A percentile compares a stretch with the other conserved stretches of the same genome.
Conservation (phyloP, 2,888 invertebrate genomes). For the Cryptocephalus primarius region DNA sequence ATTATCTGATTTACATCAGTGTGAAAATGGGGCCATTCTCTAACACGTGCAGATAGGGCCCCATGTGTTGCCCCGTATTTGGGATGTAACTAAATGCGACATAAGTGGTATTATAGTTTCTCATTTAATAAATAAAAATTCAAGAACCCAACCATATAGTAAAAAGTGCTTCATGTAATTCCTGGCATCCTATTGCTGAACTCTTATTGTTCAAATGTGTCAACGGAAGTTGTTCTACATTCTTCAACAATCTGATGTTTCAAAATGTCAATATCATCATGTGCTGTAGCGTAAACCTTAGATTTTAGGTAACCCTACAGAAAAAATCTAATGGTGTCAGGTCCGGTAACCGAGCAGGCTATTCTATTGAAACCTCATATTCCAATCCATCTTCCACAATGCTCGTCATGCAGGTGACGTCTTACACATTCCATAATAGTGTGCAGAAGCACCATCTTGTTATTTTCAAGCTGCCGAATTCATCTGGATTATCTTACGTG, state of each 20-base stretch:
- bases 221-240: too few species aligned
- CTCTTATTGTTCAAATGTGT: too few species aligned
- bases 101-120: too few species aligned
- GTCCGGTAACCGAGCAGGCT: background rate
- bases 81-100: too few species aligned
- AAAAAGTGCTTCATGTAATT: too few species aligned
- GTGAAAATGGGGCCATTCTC: too few species aligned
- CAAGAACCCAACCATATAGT: too few species aligned
- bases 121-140: too few species aligned
- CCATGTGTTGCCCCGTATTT: too few species aligned
- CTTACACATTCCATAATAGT: background rate
- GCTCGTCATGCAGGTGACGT: background rate
- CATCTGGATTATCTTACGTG: background rate
- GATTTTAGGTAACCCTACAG: background rate
- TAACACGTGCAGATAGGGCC: too few species aligned
- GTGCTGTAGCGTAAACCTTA: background rate
- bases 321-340: background rate
- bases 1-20: too few species aligned
- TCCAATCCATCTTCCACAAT: background rate
- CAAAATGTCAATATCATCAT: background rate
- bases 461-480: background rate
- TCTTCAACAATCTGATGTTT: background rate
- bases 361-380: background rate
- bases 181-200: too few species aligned
- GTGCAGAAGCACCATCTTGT: background rate